phyloP scores from a whole-genome alignment of 1,140 invertebrate species.

The Drosophila trapezifrons region DNA sequence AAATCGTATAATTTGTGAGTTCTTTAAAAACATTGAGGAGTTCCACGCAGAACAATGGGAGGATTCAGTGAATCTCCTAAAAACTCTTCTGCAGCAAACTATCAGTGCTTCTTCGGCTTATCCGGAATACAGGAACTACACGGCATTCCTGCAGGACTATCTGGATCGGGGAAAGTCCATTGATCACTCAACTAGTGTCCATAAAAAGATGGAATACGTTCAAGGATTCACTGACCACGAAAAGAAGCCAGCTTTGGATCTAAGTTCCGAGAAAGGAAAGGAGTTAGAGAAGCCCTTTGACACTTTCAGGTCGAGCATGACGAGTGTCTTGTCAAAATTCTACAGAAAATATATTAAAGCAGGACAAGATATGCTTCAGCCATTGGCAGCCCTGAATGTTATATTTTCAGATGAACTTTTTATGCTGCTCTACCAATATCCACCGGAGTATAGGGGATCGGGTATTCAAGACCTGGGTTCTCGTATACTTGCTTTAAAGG shows the following conservation, averaged over 20 bases:
- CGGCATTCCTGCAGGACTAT: neutral
- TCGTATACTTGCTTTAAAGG: neutral
- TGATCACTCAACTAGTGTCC: neutral
- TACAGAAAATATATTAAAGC: conserved; percentile 5
- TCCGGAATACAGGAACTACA: neutral
- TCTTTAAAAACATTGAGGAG: conserved; percentile 1
- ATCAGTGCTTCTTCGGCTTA: neutral
- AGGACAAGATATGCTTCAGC: neutral
- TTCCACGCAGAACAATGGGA: conserved; percentile 12
- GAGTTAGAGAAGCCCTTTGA: neutral
- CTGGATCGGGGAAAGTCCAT: conserved; percentile 6
- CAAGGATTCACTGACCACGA: neutral
- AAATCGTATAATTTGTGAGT: neutral
- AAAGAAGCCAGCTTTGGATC: neutral
- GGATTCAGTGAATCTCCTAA: conserved; percentile 5
- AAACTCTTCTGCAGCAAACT: neutral
- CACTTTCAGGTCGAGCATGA: neutral
- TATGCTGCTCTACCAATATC: neutral
- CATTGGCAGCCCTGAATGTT: neutral
- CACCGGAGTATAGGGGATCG: neutral
- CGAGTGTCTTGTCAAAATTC: conserved; percentile 1
- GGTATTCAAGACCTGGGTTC: neutral
- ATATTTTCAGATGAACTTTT: conserved; percentile 5
- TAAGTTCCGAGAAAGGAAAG: neutral
- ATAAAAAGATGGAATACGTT: conserved; percentile 7